Evolutionary conservation across 2,113 vertebrate species (phyloP), one percentile per base, ranked within the genome.

Genomic region (Cavia aperea): DNA sequence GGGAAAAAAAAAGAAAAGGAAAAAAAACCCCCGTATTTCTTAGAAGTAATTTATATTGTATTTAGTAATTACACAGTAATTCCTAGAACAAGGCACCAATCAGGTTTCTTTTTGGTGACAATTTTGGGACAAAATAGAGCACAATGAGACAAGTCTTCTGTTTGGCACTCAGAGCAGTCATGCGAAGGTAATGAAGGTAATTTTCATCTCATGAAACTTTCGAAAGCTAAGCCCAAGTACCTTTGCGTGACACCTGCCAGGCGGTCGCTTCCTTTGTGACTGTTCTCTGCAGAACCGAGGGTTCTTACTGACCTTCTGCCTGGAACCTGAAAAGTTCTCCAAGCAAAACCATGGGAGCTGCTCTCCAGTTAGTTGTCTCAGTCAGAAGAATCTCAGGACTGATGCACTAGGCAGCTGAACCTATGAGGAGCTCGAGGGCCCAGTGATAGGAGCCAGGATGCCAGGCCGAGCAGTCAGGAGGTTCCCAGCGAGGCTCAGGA

Each of bases 61-160:
- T 54, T 91, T 89, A 33, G 18, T 68, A 86, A 79, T 31, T 87
- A 58, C 21, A 72, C 5, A 85, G 46, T 78, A 89, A 73, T 84
- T 92, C 21, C 5, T 78, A 65, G 54, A 65, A 77, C 24, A 89
- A 78, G 24, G 36, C 79, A 21, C 21, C 75, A 93, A 29, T 51
- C 56, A 63, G 51, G 49, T 66, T 70, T 49, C 49, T 26, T 81
- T 91, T 93, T 63, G 79, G 66, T 78, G 72, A 62, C 46, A 31
- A 81, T 91, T 81, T 85, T 78, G 72, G 91, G 84, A 88, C 58
- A 29, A 70, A 81, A 89, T 39, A 36, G 33, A 72, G n/a, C 56
- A 79, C 31, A 51, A 4, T 0, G 15, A 51, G n/a, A 87, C 1
- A 11, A 7, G 3, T 65, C 8, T 79, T 68, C 70, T 54, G 85